Evolutionary conservation across 2,113 vertebrate species (phyloP).

Genomic region (Telmatochromis sp.): DNA sequence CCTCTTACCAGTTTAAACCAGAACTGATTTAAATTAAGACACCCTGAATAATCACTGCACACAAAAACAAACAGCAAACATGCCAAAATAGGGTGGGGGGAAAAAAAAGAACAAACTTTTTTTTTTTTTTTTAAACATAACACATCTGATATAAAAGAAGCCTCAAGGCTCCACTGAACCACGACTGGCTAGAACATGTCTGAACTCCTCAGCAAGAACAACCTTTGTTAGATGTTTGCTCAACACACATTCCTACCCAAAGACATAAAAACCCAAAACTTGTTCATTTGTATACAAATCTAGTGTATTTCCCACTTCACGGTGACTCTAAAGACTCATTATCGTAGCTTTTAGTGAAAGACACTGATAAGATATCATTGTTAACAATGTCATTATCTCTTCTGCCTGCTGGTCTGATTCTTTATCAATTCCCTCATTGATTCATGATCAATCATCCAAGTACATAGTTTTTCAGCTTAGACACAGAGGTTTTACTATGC

Average conservation of each 20-base stretch:
- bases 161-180: conserved; percentile 9
- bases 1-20: not conserved
- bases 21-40: not conserved
- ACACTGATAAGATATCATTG: not conserved
- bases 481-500: not conserved
- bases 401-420: not conserved
- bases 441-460: not conserved
- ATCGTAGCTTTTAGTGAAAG: not conserved
- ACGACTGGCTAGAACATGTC: conserved; percentile 48
- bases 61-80: not conserved
- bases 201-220: conserved; percentile 13
- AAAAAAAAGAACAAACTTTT: not conserved
- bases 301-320: not conserved
- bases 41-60: not conserved
- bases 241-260: conserved; percentile 18
- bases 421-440: not conserved
- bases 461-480: not conserved
- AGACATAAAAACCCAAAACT: not conserved
- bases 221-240: not conserved
- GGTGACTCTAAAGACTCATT: not conserved
- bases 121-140: not conserved
- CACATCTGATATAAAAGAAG: not conserved
- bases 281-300: not conserved
- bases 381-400: not conserved
- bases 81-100: not conserved